Base-by-base conservation (phyloP, 1,140 invertebrate species). In the Trypoxylus dichotomus region DNA sequence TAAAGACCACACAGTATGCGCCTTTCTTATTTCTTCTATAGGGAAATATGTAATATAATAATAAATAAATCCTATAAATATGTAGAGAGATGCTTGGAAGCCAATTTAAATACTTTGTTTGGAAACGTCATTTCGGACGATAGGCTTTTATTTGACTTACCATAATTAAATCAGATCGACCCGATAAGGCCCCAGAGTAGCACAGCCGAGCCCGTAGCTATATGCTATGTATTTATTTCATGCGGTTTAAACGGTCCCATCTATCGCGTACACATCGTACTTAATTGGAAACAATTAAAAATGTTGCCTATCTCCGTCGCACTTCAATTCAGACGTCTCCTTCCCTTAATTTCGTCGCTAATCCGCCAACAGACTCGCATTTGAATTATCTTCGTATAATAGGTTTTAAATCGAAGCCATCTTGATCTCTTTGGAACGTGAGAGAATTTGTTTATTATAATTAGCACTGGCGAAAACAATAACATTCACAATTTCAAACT, bases 271-370 rank as follows among this genome's bases (percentile, higher is more conserved):
- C 27, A 29, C 27, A 27, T 68, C 60, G 13, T 13, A 24, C 60
- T 27, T 68, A 68, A 68, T 68, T 68, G 60, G 60, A 27, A 21
- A 68, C 60, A 68, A 68, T 68, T 68, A 68, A 24, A 68, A 27
- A 5, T 54, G 19, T n/a, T 2, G 19, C 10, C 25, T 68, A 24
- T 27, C 60, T 13, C 7, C 19, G 15, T 54, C 47, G 47, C 19
- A 19, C 47, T 6, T 54, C 32, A 37, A 37, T 37, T 37, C 2
- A n/a, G 5, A 54, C 19, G 47, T 54, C 47, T 19, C 6, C 15
- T 43, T 19, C 19, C 15, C 19, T 54, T 54, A 2, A 54, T 19
- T 54, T 43, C n/a, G 32, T 37, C 13, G 47, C 47, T 54, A 54
- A 54, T 54, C 19, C 47, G 47, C 47, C 47, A n/a, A 19, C 19